Evolutionary conservation across 2,888 invertebrate genomes (phyloP).

Genomic region (Bruchidius siliquastri): DNA sequence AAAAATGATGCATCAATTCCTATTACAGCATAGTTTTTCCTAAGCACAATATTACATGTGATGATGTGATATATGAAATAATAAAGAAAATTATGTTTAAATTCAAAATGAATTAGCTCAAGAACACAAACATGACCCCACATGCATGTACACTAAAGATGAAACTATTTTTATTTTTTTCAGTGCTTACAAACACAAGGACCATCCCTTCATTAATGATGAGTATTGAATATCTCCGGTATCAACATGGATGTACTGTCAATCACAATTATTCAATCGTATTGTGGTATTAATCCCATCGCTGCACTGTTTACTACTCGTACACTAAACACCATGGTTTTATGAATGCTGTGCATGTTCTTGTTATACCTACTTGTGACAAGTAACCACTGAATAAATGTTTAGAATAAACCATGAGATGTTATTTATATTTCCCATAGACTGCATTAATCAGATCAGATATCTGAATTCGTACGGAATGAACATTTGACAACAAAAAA

Average conservation of each 20-base stretch:
- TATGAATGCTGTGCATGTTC: neutral
- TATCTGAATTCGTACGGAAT: too few relatives aligned
- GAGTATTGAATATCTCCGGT: slow-evolving; percentile 23
- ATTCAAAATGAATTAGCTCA: too few relatives aligned
- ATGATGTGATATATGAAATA: too few relatives aligned
- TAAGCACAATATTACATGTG: too few relatives aligned
- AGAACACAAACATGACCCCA: too few relatives aligned
- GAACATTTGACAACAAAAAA: too few relatives aligned
- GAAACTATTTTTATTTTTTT: slow-evolving; percentile 12
- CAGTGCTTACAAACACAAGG: slow-evolving; percentile 30
- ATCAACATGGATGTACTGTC: neutral
- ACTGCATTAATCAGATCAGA: too few relatives aligned
- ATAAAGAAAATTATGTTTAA: too few relatives aligned
- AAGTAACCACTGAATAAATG: neutral
- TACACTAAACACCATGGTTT: neutral
- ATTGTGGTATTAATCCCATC: neutral
- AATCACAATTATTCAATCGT: neutral
- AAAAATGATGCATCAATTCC: too few relatives aligned
- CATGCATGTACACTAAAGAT: too few relatives aligned
- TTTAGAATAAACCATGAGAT: neutral
- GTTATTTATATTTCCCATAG: too few relatives aligned
- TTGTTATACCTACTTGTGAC: neutral
- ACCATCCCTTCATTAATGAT: slow-evolving; percentile 32
- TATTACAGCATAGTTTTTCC: too few relatives aligned
- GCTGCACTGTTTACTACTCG: neutral